Evolutionary conservation across 2,888 invertebrate genomes (phyloP), one percentile per base, ranked within the genome.

Genomic region (Corbicula japonica): DNA sequence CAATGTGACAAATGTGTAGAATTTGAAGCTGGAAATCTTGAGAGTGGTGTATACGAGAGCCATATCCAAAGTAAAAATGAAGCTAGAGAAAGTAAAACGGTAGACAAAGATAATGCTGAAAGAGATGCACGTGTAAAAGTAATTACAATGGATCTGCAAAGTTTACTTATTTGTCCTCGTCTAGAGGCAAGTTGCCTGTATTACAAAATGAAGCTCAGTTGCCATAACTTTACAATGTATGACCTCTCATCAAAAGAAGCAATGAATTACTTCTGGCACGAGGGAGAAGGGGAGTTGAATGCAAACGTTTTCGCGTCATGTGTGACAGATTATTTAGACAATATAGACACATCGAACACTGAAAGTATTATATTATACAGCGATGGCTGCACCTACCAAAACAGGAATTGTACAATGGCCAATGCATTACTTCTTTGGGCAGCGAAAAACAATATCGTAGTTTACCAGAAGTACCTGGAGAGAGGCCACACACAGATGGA

Each of bases 401-500:
- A 77, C 38, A 23, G 74, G 34, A 74, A 71, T 54, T 38, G 38
- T 18, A 63, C 58, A 10, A 58, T 75, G 18, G 52, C 82, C 38
- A 82, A 78, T 58, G 56, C 68, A 21, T 26, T 75, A 18, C 63
- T 65, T n/a, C 58, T 35, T 21, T 62, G 68, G 12, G 71, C 72
- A 4, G 38, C 56, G 10, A 21, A 62, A 46, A 46, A 54, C 5
- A 56, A 54, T 8, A 35, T 66, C 4, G 68, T 44, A 15, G 35
- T 75, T 23, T 21, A 50, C 6, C 78, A 79, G 12, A 76, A 72
- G 41, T 82, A 50, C 34, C 41, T 78, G 3, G 78, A 70, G 54
- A 69, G 65, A 34, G 83, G 83, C 0, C 77, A 83, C 48, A 83
- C 83, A 10, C 72, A 69, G 54, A 77, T 75, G 77, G 73, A 76